A percentile compares a stretch with the other conserved stretches of the same genome.
phyloP scores from a whole-genome alignment of 2,797 vertebrate genomes.

The Limosa lapponica region DNA sequence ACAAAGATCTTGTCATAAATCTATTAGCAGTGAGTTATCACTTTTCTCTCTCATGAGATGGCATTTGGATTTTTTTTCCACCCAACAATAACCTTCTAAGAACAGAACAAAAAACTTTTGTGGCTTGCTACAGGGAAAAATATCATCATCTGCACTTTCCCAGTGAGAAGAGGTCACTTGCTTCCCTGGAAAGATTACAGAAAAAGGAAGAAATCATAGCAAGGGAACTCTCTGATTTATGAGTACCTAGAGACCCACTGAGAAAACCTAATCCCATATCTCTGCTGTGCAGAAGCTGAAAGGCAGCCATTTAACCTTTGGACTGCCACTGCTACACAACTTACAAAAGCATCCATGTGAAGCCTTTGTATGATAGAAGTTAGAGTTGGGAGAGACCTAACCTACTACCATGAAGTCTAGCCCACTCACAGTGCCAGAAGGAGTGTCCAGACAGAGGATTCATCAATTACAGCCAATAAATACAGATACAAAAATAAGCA shows the following conservation, averaged over 20 bases:
- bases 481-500: neutral
- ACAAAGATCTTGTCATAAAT: neutral
- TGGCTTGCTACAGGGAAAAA: neutral
- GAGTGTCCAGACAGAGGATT: neutral
- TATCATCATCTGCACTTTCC: neutral
- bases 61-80: neutral
- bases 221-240: conserved; percentile 4
- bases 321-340: neutral
- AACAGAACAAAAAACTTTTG: neutral
- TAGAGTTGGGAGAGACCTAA: neutral
- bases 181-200: conserved; percentile 10
- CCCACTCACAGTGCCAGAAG: neutral
- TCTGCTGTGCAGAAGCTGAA: conserved; percentile 12
- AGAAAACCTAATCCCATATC: neutral
- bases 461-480: neutral
- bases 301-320: conserved; percentile 48
- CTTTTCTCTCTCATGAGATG: neutral
- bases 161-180: neutral
- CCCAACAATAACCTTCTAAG: neutral
- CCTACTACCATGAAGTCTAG: neutral
- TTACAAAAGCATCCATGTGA: neutral
- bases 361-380: neutral
- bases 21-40: neutral
- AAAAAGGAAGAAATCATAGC: neutral
- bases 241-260: neutral